Evolutionary conservation across 2,888 invertebrate genomes (phyloP), one percentile per base, ranked within the genome.

Genomic region (Smittia aterrima): DNA sequence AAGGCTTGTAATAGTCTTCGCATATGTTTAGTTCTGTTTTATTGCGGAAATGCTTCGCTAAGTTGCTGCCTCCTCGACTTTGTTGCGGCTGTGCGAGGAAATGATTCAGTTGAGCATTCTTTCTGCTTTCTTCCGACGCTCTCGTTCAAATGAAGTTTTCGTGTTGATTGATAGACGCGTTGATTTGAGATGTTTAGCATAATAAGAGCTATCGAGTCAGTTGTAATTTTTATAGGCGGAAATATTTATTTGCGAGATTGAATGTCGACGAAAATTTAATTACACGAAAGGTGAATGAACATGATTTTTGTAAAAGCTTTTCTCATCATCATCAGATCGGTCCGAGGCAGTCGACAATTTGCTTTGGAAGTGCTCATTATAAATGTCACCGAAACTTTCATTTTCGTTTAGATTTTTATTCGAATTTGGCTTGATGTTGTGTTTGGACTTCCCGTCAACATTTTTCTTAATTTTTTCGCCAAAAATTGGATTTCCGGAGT

Each of bases 251-350:
- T 32, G 32, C 32, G 3, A 3, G 32, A 32, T 32, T 32, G 9
- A 32, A 9, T 32, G 32, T 32, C 32, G 32, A 32, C 32, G 32
- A 4, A n/a, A 13, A 38, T 16, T 66, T 11, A 47, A 47, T 47
- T 38, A 68, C 16, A 47, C 68, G 47, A 68, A 68, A 13, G 68
- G 68, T 68, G 68, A 68, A 53, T 68, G 68, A 68, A 68, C 68
- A 13, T 68, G 68, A 68, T 47, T 68, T 16, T 41, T 24, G 1
- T 47, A 66, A 38, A 20, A 66, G 2, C 18, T 38, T 38, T 66
- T 66, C 18, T 66, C 66, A 20, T 38, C 66, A 40, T 40, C 20
- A 38, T 66, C 18, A 47, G 18, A 47, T n/a, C 3, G 2, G 53
- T 47, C 53, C 18, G n/a, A 2, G 18, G 53, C 53, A 38, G n/a